Evolutionary conservation across 2,888 invertebrate species (phyloP).

Genomic region (Bugula neritina): DNA sequence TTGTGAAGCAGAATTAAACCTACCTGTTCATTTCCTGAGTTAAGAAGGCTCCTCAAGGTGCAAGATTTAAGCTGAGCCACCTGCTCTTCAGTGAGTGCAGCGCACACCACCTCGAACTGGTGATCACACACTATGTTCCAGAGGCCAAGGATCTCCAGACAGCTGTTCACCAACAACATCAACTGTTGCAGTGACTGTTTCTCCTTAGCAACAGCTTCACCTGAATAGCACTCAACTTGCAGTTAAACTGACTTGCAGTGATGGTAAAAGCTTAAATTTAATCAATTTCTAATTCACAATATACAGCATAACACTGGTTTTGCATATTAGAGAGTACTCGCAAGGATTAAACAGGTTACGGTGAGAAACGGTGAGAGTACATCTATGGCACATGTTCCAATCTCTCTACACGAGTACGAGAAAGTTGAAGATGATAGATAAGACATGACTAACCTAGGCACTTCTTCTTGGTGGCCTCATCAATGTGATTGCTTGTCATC

Average conservation of each 20-base stretch:
- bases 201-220: conserved; percentile 51
- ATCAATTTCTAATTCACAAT: too few species aligned
- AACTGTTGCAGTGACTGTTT: conserved; percentile 51
- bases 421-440: too few species aligned
- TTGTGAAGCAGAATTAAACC: too few species aligned
- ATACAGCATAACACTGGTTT: conserved; percentile 25
- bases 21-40: conserved; percentile 16
- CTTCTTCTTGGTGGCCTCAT: conserved; percentile 43
- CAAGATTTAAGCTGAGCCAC: neutral
- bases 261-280: too few species aligned
- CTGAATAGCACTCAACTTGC: conserved; percentile 39
- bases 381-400: too few species aligned
- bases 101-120: conserved; percentile 67
- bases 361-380: too few species aligned
- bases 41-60: conserved; percentile 2
- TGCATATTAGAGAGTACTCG: too few species aligned
- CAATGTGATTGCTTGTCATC: conserved; percentile 34
- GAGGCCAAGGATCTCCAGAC: conserved; percentile 81
- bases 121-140: conserved; percentile 91
- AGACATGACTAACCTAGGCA: conserved; percentile 44
- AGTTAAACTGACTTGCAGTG: too few species aligned
- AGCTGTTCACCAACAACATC: conserved; percentile 59
- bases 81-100: neutral
- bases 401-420: too few species aligned
- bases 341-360: too few species aligned